Percentiles rank a stretch among this genome's conserved stretches.
Conservation (phyloP, 2,113 vertebrate genomes). For the Cottus gobio region DNA sequence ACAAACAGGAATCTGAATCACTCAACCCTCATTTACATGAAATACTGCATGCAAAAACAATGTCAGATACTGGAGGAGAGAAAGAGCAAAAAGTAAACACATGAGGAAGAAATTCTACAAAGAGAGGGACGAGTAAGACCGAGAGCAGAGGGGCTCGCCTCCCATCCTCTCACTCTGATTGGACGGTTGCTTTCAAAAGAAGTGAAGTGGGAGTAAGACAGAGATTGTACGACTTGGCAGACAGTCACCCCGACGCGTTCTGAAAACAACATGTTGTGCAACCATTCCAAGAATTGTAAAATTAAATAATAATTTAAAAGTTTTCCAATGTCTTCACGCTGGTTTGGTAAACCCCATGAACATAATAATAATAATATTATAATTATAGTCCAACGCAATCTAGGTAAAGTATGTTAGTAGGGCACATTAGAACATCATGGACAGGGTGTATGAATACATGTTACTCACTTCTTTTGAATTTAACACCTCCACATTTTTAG, state of each 20-base stretch:
- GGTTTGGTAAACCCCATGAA: no score
- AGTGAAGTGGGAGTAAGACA: conserved; percentile 20
- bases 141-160: conserved; percentile 20
- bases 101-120: neutral
- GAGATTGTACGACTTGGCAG: conserved; percentile 40
- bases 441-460: neutral
- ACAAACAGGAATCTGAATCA: neutral
- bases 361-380: no score
- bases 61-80: neutral
- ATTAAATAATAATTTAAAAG: no score
- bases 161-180: conserved; percentile 42
- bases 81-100: neutral
- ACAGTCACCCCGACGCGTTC: conserved; percentile 39
- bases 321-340: no score
- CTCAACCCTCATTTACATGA: neutral
- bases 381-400: no score
- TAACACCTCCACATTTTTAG: neutral
- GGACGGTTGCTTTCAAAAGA: conserved; percentile 39
- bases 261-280: conserved; percentile 57
- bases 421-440: no score
- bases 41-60: neutral
- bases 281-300: conserved; percentile 41
- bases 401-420: no score
- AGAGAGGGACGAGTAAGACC: conserved; percentile 1
- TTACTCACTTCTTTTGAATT: neutral